A percentile compares a stretch with the other conserved stretches of the same genome.
phyloP scores from a whole-genome alignment of 2,888 invertebrate species.

The Anodontia alba region DNA sequence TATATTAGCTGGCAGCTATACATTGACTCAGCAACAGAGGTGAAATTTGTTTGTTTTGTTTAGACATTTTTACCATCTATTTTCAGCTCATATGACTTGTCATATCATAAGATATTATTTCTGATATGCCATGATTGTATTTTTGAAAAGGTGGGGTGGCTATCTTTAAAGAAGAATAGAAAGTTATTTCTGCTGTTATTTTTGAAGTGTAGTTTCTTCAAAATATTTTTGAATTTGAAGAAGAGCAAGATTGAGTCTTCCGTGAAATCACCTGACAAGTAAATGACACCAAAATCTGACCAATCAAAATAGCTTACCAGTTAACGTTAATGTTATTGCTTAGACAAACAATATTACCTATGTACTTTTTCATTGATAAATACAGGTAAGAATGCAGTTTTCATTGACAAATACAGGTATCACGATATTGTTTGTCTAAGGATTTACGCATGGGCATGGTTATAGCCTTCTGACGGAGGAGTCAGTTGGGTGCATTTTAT shows the following conservation, averaged over 20 bases:
- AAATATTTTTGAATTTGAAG: slow-evolving; percentile 24
- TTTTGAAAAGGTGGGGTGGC: slow-evolving; percentile 18
- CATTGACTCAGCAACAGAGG: slow-evolving; percentile 19
- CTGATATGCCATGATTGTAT: slow-evolving; percentile 1
- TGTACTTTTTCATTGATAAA: too few relatives aligned
- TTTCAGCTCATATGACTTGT: slow-evolving; percentile 3
- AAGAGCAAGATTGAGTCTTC: slow-evolving; percentile 26
- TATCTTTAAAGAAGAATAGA: slow-evolving; percentile 4
- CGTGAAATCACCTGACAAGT: too few relatives aligned
- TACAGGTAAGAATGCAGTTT: too few relatives aligned
- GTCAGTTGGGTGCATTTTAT: slow-evolving; percentile 6
- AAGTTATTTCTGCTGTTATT: slow-evolving; percentile 5
- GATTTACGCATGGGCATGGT: too few relatives aligned
- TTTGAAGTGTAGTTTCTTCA: not conserved
- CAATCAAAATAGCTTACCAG: too few relatives aligned
- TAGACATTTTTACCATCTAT: not conserved
- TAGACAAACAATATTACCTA: too few relatives aligned
- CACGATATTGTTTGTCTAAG: too few relatives aligned
- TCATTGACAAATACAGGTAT: too few relatives aligned
- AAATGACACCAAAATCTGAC: too few relatives aligned
- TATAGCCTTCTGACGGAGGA: too few relatives aligned
- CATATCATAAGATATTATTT: slow-evolving; percentile 12
- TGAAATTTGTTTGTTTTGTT: slow-evolving; percentile 11
- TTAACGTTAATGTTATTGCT: too few relatives aligned
- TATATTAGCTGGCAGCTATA: too few relatives aligned